Base-by-base conservation (phyloP, 2,888 invertebrate genomes). In the Sesamia inferens region DNA sequence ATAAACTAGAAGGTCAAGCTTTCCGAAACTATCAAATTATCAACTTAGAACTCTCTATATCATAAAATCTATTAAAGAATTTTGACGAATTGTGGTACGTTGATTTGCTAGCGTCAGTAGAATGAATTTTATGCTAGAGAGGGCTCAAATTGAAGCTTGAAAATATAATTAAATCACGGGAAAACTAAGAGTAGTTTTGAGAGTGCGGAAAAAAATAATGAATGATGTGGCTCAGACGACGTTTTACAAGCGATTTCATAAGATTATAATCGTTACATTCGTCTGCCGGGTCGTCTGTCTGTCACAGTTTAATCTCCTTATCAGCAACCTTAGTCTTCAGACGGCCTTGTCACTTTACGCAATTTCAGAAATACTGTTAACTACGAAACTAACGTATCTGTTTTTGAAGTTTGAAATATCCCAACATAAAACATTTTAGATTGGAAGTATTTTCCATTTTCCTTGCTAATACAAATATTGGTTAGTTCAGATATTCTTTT, bases 241-340 rank as follows among this genome's bases (percentile, higher is more conserved):
- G 13, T 64, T 70, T 57, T 39, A 44, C 58, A 55, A 82, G 58
- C 65, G 16, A 61, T 68, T 66, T 65, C 62, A 39, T 63, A 54
- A 79, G 83, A 81, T 81, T 79, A 71, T 71, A 81, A 78, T 81
- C 84, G 62, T 61, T 65, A 68, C 22, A 51, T 69, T 62, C 61
- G 84, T 85, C 86, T 86, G 79, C 80, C 76, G 57, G 71, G 69
- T 68, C 48, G 87, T 87, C 87, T 87, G 84, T 84, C 81, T 75
- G 81, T 79, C 75, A 81, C 57, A 42, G 39, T 76, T 64, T 84
- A 85, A 85, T 84, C 80, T 84, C 57, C 68, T 64, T 74, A 83
- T 85, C 76, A 76, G 51, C 54, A 65, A 68, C 72, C 74, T 68
- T 62, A 82, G 57, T 58, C 44, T 24, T 57, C 57, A 59, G 47